phyloP scores from a whole-genome alignment of 1,140 invertebrate genomes.

The Monomorium pharaonis region DNA sequence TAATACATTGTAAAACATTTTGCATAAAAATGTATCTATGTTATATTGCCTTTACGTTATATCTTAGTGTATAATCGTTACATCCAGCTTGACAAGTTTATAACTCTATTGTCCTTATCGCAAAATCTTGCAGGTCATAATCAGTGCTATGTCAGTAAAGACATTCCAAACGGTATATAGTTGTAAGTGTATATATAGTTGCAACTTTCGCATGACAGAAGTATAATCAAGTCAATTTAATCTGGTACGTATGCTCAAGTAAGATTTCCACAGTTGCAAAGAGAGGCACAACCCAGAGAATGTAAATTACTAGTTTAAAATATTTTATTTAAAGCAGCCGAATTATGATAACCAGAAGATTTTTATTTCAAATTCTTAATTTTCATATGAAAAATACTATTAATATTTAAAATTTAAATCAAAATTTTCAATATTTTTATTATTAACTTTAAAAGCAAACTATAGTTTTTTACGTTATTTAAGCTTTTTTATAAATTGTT shows the following conservation, averaged over 20 bases:
- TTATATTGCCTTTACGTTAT: not conserved
- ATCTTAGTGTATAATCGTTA: not conserved
- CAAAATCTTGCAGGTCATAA: slow-evolving; percentile 37
- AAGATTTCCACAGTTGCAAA: not conserved
- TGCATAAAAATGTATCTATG: no score
- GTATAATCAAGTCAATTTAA: slow-evolving; percentile 24
- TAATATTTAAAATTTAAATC: not conserved
- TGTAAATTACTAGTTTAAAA: not conserved
- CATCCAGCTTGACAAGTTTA: slow-evolving; percentile 22
- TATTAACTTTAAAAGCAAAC: not conserved
- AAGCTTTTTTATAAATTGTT: not conserved
- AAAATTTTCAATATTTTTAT: not conserved
- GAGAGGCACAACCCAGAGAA: not conserved
- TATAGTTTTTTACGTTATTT: not conserved
- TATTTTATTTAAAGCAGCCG: not conserved
- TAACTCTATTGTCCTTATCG: slow-evolving; percentile 48
- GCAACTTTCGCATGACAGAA: slow-evolving; percentile 29
- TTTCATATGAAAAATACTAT: not conserved
- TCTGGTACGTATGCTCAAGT: not conserved
- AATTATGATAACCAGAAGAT: not conserved
- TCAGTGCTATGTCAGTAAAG: not conserved
- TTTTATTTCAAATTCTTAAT: not conserved
- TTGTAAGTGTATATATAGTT: slow-evolving; percentile 30
- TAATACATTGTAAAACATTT: not conserved
- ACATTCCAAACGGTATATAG: not conserved